Conservation (phyloP, 1,140 invertebrate species). For the Hyphantria cunea region DNA sequence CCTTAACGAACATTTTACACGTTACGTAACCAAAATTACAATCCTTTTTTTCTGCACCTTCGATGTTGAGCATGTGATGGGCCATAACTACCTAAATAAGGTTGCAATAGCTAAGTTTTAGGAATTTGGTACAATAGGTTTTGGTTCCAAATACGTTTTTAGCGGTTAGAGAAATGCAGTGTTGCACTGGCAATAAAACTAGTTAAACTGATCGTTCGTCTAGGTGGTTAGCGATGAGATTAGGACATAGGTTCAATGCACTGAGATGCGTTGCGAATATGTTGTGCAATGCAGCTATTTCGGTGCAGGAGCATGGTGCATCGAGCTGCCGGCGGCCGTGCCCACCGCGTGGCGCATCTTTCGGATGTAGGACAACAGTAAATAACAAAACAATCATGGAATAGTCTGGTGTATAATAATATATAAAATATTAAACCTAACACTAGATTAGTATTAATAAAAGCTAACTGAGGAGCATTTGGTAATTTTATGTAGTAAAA, state of each 20-base stretch:
- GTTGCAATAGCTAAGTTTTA: constrained; percentile 1
- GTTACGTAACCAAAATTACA: constrained; percentile 40
- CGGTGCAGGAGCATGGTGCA: constrained; percentile 60
- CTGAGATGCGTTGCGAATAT: constrained; percentile 75
- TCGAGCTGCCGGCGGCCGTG: constrained; percentile 25
- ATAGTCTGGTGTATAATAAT: not conserved
- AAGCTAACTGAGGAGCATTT: no score
- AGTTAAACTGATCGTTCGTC: constrained; percentile 64
- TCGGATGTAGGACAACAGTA: constrained; percentile 44
- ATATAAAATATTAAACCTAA: not conserved
- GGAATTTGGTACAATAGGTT: no score
- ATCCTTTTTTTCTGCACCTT: constrained; percentile 47
- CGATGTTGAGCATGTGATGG: constrained; percentile 56
- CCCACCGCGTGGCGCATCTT: constrained; percentile 32
- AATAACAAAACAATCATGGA: constrained; percentile 22
- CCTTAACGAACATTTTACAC: constrained; percentile 29
- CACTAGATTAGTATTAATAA: no score
- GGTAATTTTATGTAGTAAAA: no score
- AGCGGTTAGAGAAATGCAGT: constrained; percentile 32
- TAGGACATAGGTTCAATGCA: constrained; percentile 75
- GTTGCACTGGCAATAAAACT: constrained; percentile 68
- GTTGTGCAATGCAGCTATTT: constrained; percentile 78
- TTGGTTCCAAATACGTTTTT: constrained; percentile 10
- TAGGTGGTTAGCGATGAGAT: constrained; percentile 50
- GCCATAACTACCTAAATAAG: constrained; percentile 16